Percentiles rank a stretch among this genome's conserved stretches.
phyloP scores from a whole-genome alignment of 2,797 vertebrate species.

The Huso huso region DNA sequence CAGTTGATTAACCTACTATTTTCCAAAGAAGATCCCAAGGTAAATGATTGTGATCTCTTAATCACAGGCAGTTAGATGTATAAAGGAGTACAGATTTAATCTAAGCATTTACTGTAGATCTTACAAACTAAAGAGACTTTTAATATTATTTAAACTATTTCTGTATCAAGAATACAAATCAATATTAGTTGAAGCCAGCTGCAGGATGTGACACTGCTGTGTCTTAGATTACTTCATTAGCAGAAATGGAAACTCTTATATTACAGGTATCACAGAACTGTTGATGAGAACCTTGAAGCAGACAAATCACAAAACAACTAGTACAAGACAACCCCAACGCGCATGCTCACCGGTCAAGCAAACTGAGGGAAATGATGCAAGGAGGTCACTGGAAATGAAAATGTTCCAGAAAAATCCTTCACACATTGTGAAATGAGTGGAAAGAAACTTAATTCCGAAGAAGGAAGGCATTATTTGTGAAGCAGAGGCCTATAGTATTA shows the following conservation, averaged over 20 bases:
- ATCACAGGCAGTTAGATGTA: too few relatives aligned
- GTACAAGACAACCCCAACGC: background rate
- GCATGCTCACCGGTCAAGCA: constrained; percentile 30
- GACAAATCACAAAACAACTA: constrained; percentile 8
- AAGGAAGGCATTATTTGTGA: background rate
- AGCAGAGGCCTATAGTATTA: too few relatives aligned
- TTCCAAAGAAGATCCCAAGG: too few relatives aligned
- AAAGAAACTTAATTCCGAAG: background rate
- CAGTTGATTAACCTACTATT: too few relatives aligned
- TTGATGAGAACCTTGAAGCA: constrained; percentile 26
- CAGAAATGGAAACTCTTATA: constrained; percentile 23
- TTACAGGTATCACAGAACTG: constrained; percentile 19
- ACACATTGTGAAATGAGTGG: constrained; percentile 33
- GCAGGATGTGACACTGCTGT: background rate
- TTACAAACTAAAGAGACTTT: too few relatives aligned
- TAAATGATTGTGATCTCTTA: too few relatives aligned
- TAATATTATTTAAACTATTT: constrained; percentile 5
- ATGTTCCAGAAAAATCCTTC: constrained; percentile 34
- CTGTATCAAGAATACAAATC: constrained; percentile 13
- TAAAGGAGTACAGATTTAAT: too few relatives aligned
- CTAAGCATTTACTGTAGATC: too few relatives aligned
- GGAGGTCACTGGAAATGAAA: constrained; percentile 27
- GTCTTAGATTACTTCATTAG: constrained; percentile 29
- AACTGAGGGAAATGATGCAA: constrained; percentile 32
- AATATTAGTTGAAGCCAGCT: constrained; percentile 5